Percentiles rank a stretch among this genome's conserved stretches.
Evolutionary conservation across 2,888 invertebrate genomes (phyloP).

Genomic region (Athetis lepigone): DNA sequence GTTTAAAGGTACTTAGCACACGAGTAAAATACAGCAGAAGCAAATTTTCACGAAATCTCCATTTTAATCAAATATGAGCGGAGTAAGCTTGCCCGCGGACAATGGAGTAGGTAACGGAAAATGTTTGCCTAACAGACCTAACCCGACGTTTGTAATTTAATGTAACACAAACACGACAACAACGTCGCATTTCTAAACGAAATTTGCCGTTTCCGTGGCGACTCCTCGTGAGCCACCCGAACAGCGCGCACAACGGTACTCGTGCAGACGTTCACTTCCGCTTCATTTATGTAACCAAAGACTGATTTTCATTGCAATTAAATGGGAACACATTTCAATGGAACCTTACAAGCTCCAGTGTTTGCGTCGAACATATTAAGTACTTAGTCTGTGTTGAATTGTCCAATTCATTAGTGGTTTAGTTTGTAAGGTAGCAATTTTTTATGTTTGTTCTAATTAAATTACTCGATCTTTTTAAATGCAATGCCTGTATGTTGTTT

Average conservation of each 20-base stretch:
- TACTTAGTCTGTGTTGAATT: constrained; percentile 22
- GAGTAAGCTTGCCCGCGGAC: constrained; percentile 69
- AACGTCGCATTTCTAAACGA: constrained; percentile 76
- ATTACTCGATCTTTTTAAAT: too few species aligned
- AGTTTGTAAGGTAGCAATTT: constrained; percentile 5
- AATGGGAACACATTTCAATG: constrained; percentile 58
- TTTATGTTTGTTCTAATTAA: neutral
- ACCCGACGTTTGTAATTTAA: constrained; percentile 80
- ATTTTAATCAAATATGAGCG: constrained; percentile 75
- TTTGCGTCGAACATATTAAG: constrained; percentile 28
- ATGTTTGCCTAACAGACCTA: constrained; percentile 79
- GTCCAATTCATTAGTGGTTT: constrained; percentile 40
- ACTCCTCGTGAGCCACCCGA: constrained; percentile 60
- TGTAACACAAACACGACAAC: constrained; percentile 81
- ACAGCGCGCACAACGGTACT: constrained; percentile 33
- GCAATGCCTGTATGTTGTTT: neutral
- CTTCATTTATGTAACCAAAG: constrained; percentile 64
- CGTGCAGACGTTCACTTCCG: constrained; percentile 61
- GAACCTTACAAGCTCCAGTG: constrained; percentile 23
- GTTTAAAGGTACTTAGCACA: constrained; percentile 45
- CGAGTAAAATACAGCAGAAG: constrained; percentile 45
- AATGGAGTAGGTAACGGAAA: constrained; percentile 76
- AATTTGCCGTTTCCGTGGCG: constrained; percentile 71
- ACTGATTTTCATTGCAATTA: constrained; percentile 67
- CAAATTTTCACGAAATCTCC: constrained; percentile 66